A percentile compares a stretch with the other conserved stretches of the same genome.
Conservation (phyloP, 2,797 vertebrate genomes). For the Gorsachius magnificus region DNA sequence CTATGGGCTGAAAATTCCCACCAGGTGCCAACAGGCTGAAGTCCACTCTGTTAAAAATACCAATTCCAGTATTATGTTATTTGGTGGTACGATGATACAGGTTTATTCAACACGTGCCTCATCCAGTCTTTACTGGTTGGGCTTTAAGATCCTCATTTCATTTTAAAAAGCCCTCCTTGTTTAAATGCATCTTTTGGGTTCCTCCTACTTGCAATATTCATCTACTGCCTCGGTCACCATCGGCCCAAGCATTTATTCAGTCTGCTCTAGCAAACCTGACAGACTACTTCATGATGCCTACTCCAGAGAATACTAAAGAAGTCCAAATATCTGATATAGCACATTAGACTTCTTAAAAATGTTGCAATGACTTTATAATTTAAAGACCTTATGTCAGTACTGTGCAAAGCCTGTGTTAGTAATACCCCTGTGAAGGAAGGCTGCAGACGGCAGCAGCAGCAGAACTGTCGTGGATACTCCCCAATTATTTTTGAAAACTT, state of each 20-base stretch:
- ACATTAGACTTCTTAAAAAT: not conserved
- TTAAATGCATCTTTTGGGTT: not conserved
- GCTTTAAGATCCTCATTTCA: not conserved
- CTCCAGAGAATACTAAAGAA: not conserved
- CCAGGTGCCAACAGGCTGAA: not conserved
- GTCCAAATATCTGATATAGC: not conserved
- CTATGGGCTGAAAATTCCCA: not conserved
- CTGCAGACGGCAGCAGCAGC: not conserved
- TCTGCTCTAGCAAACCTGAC: not conserved
- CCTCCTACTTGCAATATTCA: not conserved
- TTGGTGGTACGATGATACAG: not conserved
- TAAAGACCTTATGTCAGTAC: not conserved
- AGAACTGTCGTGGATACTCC: not conserved
- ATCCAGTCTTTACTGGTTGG: not conserved
- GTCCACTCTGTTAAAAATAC: not conserved
- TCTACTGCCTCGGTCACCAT: not conserved
- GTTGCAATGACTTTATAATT: not conserved
- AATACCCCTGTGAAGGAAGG: not conserved
- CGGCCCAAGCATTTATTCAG: rapidly evolving
- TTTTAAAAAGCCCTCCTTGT: not conserved
- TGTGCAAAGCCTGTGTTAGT: not conserved
- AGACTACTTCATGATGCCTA: not conserved
- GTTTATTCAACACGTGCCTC: rapidly evolving
- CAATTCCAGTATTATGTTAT: not conserved
- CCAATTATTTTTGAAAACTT: conserved; percentile 2